Base-by-base conservation (phyloP, 1,140 invertebrate genomes). In the Pachyrhynchus sulphureomaculatus region DNA sequence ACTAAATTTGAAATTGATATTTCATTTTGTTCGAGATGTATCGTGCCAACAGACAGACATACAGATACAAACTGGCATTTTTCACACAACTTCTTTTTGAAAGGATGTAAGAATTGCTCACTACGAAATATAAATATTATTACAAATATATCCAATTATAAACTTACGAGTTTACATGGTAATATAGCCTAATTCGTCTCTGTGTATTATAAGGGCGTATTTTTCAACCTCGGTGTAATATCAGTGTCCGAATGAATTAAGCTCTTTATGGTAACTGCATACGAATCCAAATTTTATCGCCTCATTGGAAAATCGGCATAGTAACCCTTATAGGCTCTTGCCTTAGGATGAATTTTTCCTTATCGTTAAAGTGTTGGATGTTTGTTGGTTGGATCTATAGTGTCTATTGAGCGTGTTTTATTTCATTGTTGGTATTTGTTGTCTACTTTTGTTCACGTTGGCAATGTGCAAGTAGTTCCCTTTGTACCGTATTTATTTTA, bases 361-460 rank as follows among this genome's bases (percentile, higher is more conserved):
- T 59, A 33, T 63, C 33, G 34, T 29, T 26, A 54, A 71, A 69
- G 70, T 69, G 70, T 73, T 64, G 69, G 68, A 72, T 74, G 72
- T 74, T 74, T 74, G 67, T 66, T 70, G 68, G 69, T 69, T 53
- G 72, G 71, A 74, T 72, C 72, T 69, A 71, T 72, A 65, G 57
- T 71, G 70, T 74, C 72, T 72, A 74, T 74, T 72, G 72, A 74
- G 72, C 72, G 72, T 74, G 72, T 74, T 70, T 74, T 72, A 74
- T 72, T 72, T 72, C 71, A 72, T 74, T 74, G 72, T 74, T 70
- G 69, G 68, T 66, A 65, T 71, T 72, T 72, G 67, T 72, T 74
- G 72, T 74, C 72, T 72, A 66, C 72, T 68, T 71, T 74, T 74
- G 69, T 72, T 72, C 66, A 63, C 24, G 61, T 68, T 68, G 66